phyloP scores from a whole-genome alignment of 64 coral and sea anemone genomes.

The Pocillopora damicornis region DNA sequence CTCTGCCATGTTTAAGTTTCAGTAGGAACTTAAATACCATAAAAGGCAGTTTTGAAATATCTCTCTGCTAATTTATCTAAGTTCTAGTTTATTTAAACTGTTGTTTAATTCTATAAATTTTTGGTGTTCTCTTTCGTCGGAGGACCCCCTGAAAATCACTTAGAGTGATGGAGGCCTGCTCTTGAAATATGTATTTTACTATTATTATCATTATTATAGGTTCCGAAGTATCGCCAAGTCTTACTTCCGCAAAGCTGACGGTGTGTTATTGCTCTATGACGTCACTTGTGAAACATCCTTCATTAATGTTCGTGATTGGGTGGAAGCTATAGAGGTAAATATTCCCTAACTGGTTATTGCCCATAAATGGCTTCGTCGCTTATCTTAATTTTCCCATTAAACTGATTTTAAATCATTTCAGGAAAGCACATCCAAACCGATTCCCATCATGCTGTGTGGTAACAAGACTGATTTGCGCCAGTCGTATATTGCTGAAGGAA shows the following conservation, averaged over 20 bases:
- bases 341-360: not conserved
- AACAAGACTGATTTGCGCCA: conserved; percentile 90
- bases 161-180: no score
- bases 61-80: no score
- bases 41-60: no score
- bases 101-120: no score
- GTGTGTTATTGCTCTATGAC: conserved; percentile 88
- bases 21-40: no score
- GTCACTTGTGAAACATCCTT: conserved; percentile 98
- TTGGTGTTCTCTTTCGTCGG: no score
- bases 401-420: conserved; percentile 29
- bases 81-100: no score
- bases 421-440: conserved; percentile 83
- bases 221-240: conserved; percentile 96
- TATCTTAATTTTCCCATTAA: not conserved
- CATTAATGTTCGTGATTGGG: conserved; percentile 90
- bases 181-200: no score
- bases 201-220: conserved; percentile 1
- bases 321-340: conserved; percentile 89
- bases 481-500: conserved; percentile 58
- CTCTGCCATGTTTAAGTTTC: no score
- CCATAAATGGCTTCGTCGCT: no score
- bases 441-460: conserved; percentile 97
- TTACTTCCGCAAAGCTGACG: conserved; percentile 96
- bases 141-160: no score